Conservation (phyloP, 2,113 vertebrate species). For the Carassius gibelio region DNA sequence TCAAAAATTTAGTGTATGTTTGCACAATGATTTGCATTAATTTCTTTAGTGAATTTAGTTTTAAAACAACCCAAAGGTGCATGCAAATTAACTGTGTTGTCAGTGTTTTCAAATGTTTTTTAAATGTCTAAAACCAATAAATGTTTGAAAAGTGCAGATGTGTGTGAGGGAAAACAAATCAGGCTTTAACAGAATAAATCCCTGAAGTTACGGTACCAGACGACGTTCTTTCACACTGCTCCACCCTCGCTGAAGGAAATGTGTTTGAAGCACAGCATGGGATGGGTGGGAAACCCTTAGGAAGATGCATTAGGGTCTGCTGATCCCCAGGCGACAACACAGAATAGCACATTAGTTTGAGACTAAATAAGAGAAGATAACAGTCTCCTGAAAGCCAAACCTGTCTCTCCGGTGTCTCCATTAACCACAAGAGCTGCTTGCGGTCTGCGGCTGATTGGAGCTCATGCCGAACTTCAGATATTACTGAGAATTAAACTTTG, state of each 20-base stretch:
- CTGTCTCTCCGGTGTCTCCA: constrained; percentile 5
- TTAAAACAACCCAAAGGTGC: not conserved
- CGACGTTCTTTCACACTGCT: not conserved
- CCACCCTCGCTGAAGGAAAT: not conserved
- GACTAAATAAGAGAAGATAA: constrained; percentile 28
- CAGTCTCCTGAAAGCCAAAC: not conserved
- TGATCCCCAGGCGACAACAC: not conserved
- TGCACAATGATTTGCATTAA: not conserved
- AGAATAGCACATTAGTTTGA: constrained; percentile 28
- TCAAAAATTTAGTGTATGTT: not conserved
- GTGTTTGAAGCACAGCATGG: not conserved
- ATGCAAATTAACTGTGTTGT: too few relatives aligned
- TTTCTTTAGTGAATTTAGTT: not conserved
- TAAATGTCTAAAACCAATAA: not conserved
- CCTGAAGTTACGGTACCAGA: not conserved
- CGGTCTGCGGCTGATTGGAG: not conserved
- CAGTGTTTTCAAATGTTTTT: not conserved
- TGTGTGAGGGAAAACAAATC: not conserved
- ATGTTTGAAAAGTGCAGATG: not conserved
- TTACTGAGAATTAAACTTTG: constrained; percentile 40
- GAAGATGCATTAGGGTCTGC: not conserved
- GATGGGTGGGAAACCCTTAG: not conserved
- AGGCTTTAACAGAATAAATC: not conserved
- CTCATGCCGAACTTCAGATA: not conserved
- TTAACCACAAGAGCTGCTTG: not conserved